Base-by-base conservation (phyloP, 2,888 invertebrate species). In the Xylocampa areola region DNA sequence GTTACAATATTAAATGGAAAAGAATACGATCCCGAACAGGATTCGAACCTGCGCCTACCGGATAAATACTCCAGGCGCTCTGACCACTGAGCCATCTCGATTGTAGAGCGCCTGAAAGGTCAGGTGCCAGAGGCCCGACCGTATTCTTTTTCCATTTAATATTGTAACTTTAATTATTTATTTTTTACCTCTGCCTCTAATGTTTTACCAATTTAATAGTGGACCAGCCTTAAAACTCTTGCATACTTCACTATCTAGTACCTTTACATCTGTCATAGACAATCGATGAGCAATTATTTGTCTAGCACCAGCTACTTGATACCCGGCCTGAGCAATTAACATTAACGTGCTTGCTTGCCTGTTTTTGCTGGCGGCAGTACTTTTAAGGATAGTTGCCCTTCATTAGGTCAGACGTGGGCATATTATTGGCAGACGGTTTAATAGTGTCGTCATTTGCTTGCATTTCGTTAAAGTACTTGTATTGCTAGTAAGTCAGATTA, bases 281-380 rank as follows among this genome's bases (percentile, higher is more conserved):
- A 80, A 82, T 85, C 80, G 79, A 86, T 81, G 71, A 76, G 58
- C 79, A 81, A 80, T 84, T 84, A 84, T 80, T 82, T 79, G 78
- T 77, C 80, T 79, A 84, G 77, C 73, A n/a, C n/a, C n/a, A 64
- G 73, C 76, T 76, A 68, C 72, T 73, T 67, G 73, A 76, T 75
- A 76, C 69, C 61, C 53, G 64, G 65, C 55, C 61, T 35, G 45
- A 55, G 66, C 70, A 66, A 68, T 67, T 76, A 47, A 71, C 44
- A 80, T 84, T 85, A 85, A 78, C 80, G 78, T 80, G 65, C 68
- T 76, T 65, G 73, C 67, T 65, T 68, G 76, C 75, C 62, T 68
- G 79, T 87, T 89, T 89, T 89, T 89, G 82, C 77, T 58, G 82
- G 70, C 84, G 86, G 85, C 81, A 65, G 45, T 63, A 72, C 79